Evolutionary conservation across 2,888 invertebrate genomes (phyloP).

Genomic region (Lydus trimaculatus): DNA sequence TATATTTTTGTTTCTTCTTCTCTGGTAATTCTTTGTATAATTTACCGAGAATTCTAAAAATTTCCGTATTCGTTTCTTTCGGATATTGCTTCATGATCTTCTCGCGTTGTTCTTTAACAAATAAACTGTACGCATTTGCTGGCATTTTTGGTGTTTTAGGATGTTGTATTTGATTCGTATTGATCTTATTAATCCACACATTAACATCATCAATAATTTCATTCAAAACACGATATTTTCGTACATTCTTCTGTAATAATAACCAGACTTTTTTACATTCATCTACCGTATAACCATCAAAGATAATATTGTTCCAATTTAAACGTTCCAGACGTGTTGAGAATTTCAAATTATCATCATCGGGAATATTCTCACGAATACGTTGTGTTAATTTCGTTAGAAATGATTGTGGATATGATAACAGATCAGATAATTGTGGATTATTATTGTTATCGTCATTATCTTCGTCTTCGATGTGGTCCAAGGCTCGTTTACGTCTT

Average conservation of each 20-base stretch:
- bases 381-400: slow-evolving; percentile 9
- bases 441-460: neutral
- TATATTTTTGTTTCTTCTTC: slow-evolving; percentile 61
- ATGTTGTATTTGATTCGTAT: neutral
- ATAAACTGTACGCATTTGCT: slow-evolving; percentile 18
- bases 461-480: neutral
- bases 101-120: slow-evolving; percentile 10
- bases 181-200: slow-evolving; percentile 56
- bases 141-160: slow-evolving; percentile 20
- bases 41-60: slow-evolving; percentile 61
- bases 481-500: neutral
- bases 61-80: slow-evolving; percentile 40
- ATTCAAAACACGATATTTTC: slow-evolving; percentile 59
- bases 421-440: neutral
- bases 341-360: slow-evolving; percentile 56
- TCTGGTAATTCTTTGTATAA: slow-evolving; percentile 61
- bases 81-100: slow-evolving; percentile 14
- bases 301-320: slow-evolving; percentile 59
- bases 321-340: slow-evolving; percentile 56
- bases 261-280: slow-evolving; percentile 62
- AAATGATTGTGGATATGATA: slow-evolving; percentile 7
- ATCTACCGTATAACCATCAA: slow-evolving; percentile 56
- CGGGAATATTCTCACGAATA: slow-evolving; percentile 49
- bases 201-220: slow-evolving; percentile 62
- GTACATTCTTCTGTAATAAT: slow-evolving; percentile 55